Evolutionary conservation across 2,888 invertebrate genomes (phyloP).

Genomic region (Agrilus cyanescens): DNA sequence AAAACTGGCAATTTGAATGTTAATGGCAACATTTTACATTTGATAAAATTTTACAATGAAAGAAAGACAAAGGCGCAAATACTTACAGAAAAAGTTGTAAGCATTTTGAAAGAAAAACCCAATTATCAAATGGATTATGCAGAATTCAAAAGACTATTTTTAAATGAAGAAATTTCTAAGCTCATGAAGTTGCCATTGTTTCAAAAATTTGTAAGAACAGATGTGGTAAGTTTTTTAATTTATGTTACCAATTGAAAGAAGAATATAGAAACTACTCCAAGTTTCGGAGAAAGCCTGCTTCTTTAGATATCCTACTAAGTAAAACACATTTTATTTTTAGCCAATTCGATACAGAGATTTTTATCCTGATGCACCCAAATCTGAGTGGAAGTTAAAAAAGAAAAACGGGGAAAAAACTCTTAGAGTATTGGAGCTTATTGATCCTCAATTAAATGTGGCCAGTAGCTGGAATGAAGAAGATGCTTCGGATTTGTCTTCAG

Average conservation of each 20-base stretch:
- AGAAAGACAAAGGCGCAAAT: conserved; percentile 42
- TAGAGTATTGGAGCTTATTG: conserved; percentile 41
- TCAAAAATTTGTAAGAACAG: conserved; percentile 40
- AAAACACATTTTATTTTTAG: conserved; percentile 20
- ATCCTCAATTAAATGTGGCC: conserved; percentile 41
- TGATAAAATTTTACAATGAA: conserved; percentile 50
- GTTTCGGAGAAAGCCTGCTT: too few species aligned
- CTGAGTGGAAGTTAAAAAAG: conserved; percentile 42
- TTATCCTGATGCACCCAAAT: conserved; percentile 42
- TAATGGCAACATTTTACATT: conserved; percentile 43
- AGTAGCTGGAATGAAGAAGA: conserved; percentile 35
- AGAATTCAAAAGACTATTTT: conserved; percentile 38
- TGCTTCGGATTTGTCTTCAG: conserved; percentile 17
- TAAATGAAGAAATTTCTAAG: conserved; percentile 36
- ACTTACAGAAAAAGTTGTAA: conserved; percentile 42
- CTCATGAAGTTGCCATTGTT: conserved; percentile 41
- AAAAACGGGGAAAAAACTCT: conserved; percentile 38
- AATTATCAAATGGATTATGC: conserved; percentile 40
- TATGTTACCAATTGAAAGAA: too few species aligned
- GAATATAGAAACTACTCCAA: too few species aligned
- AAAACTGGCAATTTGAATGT: conserved; percentile 35
- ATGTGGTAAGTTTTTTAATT: conserved; percentile 31
- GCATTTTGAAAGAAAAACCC: conserved; percentile 42
- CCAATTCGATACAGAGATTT: conserved; percentile 41
- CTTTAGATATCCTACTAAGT: too few species aligned